Conservation (phyloP, 1,140 invertebrate genomes). For the Panagrolaimus sp. region DNA sequence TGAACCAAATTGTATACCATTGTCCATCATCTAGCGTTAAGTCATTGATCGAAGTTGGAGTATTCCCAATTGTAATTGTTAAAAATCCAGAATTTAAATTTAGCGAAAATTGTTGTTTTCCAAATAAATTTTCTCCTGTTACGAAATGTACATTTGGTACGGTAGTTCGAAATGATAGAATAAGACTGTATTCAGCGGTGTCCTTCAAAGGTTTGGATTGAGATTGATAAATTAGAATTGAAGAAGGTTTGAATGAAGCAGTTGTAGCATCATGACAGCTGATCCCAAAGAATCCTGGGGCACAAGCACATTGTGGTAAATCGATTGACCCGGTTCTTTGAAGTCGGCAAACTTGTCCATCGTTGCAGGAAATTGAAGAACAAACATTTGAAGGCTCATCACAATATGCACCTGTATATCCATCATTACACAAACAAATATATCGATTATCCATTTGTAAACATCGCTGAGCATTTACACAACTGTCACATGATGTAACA, state of each 20-base stretch:
- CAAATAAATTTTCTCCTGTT: conserved; percentile 35
- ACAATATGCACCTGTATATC: conserved; percentile 9
- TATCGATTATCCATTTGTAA: conserved; percentile 5
- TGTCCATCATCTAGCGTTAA: conserved; percentile 33
- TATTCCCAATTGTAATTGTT: conserved; percentile 20
- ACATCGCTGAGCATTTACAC: conserved; percentile 16
- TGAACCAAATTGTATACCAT: conserved; percentile 35
- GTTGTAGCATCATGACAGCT: neutral
- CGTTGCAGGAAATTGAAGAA: neutral
- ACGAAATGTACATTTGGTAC: conserved; percentile 34
- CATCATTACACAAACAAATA: conserved; percentile 10
- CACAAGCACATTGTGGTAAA: neutral
- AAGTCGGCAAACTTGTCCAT: conserved; percentile 1
- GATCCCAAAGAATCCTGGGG: neutral
- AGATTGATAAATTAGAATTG: conserved; percentile 11
- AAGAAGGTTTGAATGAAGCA: neutral
- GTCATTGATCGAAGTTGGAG: conserved; percentile 19
- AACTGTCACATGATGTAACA: conserved; percentile 13
- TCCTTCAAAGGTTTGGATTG: too few relatives aligned
- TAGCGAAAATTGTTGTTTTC: conserved; percentile 24
- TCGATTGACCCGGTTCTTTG: neutral
- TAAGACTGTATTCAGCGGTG: neutral
- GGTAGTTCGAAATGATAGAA: conserved; percentile 35
- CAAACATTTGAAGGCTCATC: neutral
- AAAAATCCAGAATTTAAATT: conserved; percentile 25